Conservation (phyloP, 2,888 invertebrate genomes). For the Apoda limacodes region DNA sequence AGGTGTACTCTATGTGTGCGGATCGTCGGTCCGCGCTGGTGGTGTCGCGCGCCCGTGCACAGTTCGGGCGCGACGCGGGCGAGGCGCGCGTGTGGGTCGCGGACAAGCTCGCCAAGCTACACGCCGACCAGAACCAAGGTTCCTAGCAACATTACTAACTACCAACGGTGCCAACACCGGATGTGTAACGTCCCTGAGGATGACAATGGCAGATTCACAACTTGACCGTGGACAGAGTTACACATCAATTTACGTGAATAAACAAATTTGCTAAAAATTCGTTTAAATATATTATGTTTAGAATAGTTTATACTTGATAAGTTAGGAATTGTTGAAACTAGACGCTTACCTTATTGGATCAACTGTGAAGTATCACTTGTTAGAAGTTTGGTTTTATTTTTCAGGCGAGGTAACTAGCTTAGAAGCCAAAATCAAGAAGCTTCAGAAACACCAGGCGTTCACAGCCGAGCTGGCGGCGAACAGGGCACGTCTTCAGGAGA, state of each 20-base stretch:
- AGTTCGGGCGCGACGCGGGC: slow-evolving; percentile 91
- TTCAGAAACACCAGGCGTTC: slow-evolving; percentile 95
- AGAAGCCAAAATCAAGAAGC: slow-evolving; percentile 94
- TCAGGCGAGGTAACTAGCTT: slow-evolving; percentile 80
- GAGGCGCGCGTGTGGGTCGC: slow-evolving; percentile 93
- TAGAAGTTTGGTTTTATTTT: background rate
- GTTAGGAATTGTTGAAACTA: no score
- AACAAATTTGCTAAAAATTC: no score
- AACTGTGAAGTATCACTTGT: no score
- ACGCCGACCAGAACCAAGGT: slow-evolving; percentile 72
- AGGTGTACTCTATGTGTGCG: slow-evolving; percentile 76
- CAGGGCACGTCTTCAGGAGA: slow-evolving; percentile 85
- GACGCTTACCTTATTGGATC: no score
- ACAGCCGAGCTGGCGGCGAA: slow-evolving; percentile 93
- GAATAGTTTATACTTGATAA: no score
- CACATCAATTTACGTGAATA: no score
- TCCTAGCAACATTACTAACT: no score
- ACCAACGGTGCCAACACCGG: no score
- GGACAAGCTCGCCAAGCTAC: slow-evolving; percentile 89
- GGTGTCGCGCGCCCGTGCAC: slow-evolving; percentile 85
- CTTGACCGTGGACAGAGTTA: no score
- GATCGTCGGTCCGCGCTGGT: slow-evolving; percentile 77
- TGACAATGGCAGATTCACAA: no score
- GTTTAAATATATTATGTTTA: no score
- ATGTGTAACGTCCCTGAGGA: no score